These are phyloP conservation scores for zebrafish (Danio rerio) DNA, from an alignment of 2,113 vertebrate genomes.

Conservation along the genomic window GRCz12tu NC_133189.1:30074001-30074500, in stretches of 20 bases:
- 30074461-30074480: conserved; percentile 2
- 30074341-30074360: conserved; percentile 49
- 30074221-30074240: conserved; percentile 67
- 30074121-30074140: conserved; percentile 8
- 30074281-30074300: conserved; percentile 69
- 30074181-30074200: conserved; percentile 43
- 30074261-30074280: conserved; percentile 71
- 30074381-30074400: conserved; percentile 60
- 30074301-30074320: conserved; percentile 67
- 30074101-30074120: conserved; percentile 1
- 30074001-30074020: not conserved
- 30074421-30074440: conserved; percentile 36
- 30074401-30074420: conserved; percentile 56
- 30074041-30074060: not conserved
- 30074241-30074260: conserved; percentile 64
- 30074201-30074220: conserved; percentile 71
- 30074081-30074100: not conserved
- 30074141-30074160: not conserved
- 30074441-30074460: not conserved
- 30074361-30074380: conserved; percentile 18
- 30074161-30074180: not conserved
- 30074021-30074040: not conserved
- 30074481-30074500: not conserved
- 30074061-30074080: not conserved
- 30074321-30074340: conserved; percentile 38